Percentiles rank a stretch among this genome's conserved stretches.
These are phyloP conservation scores for Caenorhabditis sp. DNA, from an alignment of 2,888 invertebrate genomes.

Conservation along the genomic window DNA sequence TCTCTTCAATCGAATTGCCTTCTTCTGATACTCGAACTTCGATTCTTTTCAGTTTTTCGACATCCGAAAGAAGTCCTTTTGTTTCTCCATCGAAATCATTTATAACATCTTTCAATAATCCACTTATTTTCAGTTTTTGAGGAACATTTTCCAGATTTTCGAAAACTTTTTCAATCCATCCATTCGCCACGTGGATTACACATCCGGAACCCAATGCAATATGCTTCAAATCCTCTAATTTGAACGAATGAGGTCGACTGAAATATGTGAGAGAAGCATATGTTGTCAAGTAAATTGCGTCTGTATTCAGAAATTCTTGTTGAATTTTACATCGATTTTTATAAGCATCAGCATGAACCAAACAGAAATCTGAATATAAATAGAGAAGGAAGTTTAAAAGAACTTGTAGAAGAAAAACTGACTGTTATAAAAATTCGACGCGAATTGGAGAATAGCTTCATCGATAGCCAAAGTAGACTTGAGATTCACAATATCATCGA, in stretches of 20 bases:
- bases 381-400: neutral
- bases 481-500: constrained; percentile 34
- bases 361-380: constrained; percentile 51
- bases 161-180: constrained; percentile 91
- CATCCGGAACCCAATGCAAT: constrained; percentile 77
- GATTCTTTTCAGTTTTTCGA: constrained; percentile 45
- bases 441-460: constrained; percentile 53
- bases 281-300: constrained; percentile 61
- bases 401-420: neutral
- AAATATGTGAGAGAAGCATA: constrained; percentile 54
- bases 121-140: no score
- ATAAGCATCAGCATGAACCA: constrained; percentile 54
- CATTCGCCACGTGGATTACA: constrained; percentile 88
- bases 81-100: constrained; percentile 51
- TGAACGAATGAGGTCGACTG: constrained; percentile 17
- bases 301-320: constrained; percentile 61
- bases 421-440: constrained; percentile 55
- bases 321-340: constrained; percentile 52
- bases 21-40: constrained; percentile 10
- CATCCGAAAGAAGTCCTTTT: constrained; percentile 50
- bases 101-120: constrained; percentile 12
- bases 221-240: constrained; percentile 45
- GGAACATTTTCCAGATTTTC: constrained; percentile 75
- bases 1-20: constrained; percentile 32
- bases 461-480: constrained; percentile 47